Base-by-base conservation (phyloP, 2,113 vertebrate species). In the Cochlearius cochlearius region DNA sequence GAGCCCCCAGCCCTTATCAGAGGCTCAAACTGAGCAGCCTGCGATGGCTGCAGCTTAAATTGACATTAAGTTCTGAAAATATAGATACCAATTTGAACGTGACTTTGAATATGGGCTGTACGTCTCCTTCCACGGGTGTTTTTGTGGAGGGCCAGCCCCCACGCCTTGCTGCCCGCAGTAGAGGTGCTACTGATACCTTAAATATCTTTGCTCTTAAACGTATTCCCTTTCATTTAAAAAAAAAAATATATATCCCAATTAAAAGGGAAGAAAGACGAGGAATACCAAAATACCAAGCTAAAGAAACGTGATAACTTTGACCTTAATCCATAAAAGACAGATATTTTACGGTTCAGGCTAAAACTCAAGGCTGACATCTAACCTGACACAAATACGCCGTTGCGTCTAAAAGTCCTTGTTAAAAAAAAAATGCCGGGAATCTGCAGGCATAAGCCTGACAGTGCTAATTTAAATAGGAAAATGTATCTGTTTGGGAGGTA, bases 311-410 rank as follows among this genome's bases (percentile, higher is more conserved):
- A 86, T 83, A 58, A 94, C 63, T 85, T 89, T 90, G 96, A 95
- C 89, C 60, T 95, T 96, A 95, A 97, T 96, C 90, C 86, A 43
- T n/a, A 80, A 73, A 95, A 97, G 60, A 67, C 86, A 88, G 86
- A 72, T 63, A 86, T 74, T 96, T 93, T 79, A 90, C 34, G 30
- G 67, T 85, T 95, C 82, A 94, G 90, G 56, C 74, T 95, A 88
- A 97, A 97, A 97, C 77, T 64, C 41, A 27, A 95, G 91, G 82
- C 59, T 77, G 84, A 93, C 66, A 67, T 64, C 88, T 90, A 96
- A 91, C 92, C 92, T 88, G 90, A 97, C 76, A 94, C 64, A 94
- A 94, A 94, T 88, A 62, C 69, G 83, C 69, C 5, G 36, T 79
- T 64, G 38, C 2, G 2, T 93, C 85, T 89, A 85, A 85, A 86